Evolutionary conservation across 2,797 vertebrate genomes (phyloP).

Genomic region (Urophycis tenuis): DNA sequence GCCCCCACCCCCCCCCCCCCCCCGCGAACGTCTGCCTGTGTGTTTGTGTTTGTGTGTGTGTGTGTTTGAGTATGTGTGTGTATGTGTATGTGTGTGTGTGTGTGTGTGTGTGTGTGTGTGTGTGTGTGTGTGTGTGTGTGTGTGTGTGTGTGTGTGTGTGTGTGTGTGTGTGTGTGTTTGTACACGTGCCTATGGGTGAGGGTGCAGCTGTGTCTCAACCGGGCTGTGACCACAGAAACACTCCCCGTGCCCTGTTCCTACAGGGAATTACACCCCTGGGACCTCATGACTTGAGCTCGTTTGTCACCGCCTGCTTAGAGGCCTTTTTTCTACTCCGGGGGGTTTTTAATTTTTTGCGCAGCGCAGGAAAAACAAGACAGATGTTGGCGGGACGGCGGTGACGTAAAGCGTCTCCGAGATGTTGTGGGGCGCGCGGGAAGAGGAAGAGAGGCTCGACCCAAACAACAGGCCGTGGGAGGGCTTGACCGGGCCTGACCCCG

Average conservation of each 20-base stretch:
- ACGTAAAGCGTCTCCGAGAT: background rate
- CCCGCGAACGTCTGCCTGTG: too few species aligned
- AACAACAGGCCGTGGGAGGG: background rate
- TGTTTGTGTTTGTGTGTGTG: too few species aligned
- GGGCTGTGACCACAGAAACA: constrained; percentile 51
- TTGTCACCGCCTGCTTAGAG: constrained; percentile 30
- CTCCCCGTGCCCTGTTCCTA: constrained; percentile 20
- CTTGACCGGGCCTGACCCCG: background rate
- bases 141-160: constrained; percentile 19
- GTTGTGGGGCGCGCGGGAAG: background rate
- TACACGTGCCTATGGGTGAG: constrained; percentile 26
- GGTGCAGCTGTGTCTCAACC: constrained; percentile 52
- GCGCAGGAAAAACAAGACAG: background rate
- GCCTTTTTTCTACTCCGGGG: background rate
- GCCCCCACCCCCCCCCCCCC: constrained; percentile 14
- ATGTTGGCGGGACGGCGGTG: background rate
- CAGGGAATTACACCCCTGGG: constrained; percentile 36
- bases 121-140: constrained; percentile 28
- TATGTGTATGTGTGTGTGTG: background rate
- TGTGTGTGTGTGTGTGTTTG: background rate
- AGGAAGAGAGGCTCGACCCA: background rate
- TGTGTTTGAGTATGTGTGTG: constrained; percentile 21
- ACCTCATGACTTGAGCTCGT: constrained; percentile 47
- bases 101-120: constrained; percentile 15
- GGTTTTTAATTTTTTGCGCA: too few species aligned